Evolutionary conservation across 2,797 vertebrate species (phyloP).

Genomic region (Mormyrops attenuatus): DNA sequence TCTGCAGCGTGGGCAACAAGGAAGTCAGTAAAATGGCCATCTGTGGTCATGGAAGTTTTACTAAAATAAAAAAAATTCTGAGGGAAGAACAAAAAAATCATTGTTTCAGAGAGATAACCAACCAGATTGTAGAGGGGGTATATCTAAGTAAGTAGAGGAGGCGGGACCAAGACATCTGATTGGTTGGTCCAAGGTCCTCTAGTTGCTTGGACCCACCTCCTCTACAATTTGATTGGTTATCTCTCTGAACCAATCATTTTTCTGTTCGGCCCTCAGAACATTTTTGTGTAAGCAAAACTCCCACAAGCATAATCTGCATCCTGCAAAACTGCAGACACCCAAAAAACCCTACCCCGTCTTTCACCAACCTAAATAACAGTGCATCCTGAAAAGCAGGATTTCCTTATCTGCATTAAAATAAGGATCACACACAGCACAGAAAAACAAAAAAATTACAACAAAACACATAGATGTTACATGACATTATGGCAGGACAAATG

Average conservation of each 20-base stretch:
- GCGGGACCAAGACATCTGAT: neutral
- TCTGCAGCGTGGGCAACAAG: neutral
- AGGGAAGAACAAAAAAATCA: neutral
- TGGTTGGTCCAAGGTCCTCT: neutral
- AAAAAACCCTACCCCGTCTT: neutral
- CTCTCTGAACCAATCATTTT: neutral
- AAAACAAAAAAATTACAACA: neutral
- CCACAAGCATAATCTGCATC: neutral
- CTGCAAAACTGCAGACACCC: neutral
- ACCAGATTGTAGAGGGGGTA: neutral
- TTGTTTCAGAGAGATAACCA: neutral
- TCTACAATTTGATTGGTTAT: neutral
- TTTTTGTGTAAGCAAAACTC: neutral
- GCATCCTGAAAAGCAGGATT: neutral
- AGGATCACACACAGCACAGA: constrained; percentile 11
- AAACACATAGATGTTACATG: constrained; percentile 12
- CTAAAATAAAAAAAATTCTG: neutral
- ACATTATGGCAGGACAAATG: constrained; percentile 31
- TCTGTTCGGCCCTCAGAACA: neutral
- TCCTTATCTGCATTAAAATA: constrained; percentile 17
- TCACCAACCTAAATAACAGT: neutral
- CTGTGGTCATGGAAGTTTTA: neutral
- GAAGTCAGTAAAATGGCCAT: neutral
- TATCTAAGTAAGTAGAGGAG: neutral
- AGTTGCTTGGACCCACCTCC: neutral